Conservation (phyloP, 2,113 vertebrate species). For the Syngnathus typhle region DNA sequence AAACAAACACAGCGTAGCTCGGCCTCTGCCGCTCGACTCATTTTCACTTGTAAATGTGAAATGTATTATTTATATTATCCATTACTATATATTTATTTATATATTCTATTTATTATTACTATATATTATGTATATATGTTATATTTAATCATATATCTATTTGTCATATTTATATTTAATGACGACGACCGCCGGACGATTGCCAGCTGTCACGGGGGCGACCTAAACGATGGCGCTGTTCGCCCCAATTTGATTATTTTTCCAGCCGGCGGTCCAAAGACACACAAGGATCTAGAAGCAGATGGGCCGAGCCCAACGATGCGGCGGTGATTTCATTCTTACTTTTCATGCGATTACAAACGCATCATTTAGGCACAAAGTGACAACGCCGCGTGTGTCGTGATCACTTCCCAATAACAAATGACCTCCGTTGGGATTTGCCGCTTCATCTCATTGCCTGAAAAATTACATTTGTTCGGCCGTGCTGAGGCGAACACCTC, state of each 20-base stretch:
- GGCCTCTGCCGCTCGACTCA: no score
- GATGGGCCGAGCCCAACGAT: constrained; percentile 59
- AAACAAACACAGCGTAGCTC: no score
- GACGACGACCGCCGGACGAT: no score
- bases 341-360: constrained; percentile 61
- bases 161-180: no score
- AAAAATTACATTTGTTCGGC: background rate
- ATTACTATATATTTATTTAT: no score
- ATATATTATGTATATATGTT: no score
- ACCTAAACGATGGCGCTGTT: no score
- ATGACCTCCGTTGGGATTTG: constrained; percentile 27
- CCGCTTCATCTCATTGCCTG: background rate
- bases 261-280: background rate
- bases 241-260: constrained; percentile 4
- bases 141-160: no score
- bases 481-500: background rate
- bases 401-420: constrained; percentile 68
- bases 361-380: constrained; percentile 53
- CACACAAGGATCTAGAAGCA: constrained; percentile 32
- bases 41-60: no score
- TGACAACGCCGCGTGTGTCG: constrained; percentile 55
- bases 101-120: no score
- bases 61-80: no score
- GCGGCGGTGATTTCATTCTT: constrained; percentile 60
- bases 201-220: no score